A percentile compares a stretch with the other conserved stretches of the same genome.
Evolutionary conservation across 2,797 vertebrate genomes (phyloP).

Genomic region (Periparus ater): DNA sequence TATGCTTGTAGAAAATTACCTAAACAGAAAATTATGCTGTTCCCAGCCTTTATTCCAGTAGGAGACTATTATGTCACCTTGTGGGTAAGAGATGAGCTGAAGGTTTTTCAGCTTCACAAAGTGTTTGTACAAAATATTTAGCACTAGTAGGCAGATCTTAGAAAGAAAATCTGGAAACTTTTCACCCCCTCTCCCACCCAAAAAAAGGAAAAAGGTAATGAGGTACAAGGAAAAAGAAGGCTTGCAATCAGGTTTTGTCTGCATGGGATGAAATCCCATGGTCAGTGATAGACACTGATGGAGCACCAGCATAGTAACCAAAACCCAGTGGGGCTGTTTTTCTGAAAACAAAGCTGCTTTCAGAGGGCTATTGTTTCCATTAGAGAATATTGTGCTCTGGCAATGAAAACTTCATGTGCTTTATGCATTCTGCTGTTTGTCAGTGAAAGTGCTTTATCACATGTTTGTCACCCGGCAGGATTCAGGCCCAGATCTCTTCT

Average conservation of each 20-base stretch:
- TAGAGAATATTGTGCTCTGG: not conserved
- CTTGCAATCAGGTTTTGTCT: not conserved
- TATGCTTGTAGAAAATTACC: not conserved
- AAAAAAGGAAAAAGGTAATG: not conserved
- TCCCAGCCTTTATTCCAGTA: not conserved
- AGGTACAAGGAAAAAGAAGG: not conserved
- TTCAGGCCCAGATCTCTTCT: not conserved
- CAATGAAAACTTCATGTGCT: not conserved
- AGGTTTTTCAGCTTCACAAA: not conserved
- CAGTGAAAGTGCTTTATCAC: not conserved
- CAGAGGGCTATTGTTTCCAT: not conserved
- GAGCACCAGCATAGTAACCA: not conserved
- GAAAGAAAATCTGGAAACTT: not conserved
- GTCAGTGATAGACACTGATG: not conserved
- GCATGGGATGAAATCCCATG: not conserved
- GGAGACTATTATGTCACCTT: not conserved
- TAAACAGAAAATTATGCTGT: not conserved
- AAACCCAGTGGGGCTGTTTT: not conserved
- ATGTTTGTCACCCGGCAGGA: not conserved
- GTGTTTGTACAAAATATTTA: not conserved
- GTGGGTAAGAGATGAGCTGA: not conserved
- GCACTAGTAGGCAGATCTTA: not conserved
- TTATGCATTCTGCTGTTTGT: not conserved
- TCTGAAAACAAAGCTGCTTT: not conserved
- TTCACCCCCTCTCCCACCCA: fast-evolving